Conservation (phyloP, 2,797 vertebrate species). For the Todus mexicanus region DNA sequence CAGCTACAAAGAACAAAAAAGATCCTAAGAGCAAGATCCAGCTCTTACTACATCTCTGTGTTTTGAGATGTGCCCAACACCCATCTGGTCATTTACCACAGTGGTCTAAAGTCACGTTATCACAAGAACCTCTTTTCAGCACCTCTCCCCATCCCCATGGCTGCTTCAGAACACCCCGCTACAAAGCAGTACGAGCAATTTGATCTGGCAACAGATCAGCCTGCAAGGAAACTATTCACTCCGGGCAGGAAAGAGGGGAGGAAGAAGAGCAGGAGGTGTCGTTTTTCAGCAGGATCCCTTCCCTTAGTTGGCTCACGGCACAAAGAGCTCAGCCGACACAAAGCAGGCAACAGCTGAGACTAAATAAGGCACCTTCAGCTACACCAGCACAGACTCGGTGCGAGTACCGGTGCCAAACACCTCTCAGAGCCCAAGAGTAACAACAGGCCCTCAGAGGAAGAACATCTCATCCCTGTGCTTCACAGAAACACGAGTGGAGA, state of each 20-base stretch:
- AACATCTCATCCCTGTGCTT: not conserved
- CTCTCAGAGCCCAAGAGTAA: not conserved
- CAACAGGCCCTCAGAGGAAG: not conserved
- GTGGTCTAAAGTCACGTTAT: not conserved
- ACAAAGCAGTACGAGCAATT: not conserved
- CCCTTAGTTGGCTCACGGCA: not conserved
- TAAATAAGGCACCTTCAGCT: not conserved
- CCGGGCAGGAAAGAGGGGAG: not conserved
- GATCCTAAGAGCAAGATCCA: not conserved
- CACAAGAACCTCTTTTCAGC: not conserved
- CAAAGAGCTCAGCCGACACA: not conserved
- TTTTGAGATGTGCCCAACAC: not conserved
- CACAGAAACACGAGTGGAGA: not conserved
- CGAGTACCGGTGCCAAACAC: not conserved
- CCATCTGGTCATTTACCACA: not conserved
- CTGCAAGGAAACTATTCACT: not conserved
- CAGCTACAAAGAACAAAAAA: not conserved
- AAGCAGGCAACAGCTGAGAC: not conserved
- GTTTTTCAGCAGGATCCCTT: not conserved
- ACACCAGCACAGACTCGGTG: not conserved
- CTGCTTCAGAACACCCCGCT: not conserved
- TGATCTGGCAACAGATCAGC: not conserved
- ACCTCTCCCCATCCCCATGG: not conserved
- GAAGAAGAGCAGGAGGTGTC: not conserved
- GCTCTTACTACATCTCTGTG: not conserved